phyloP scores from a whole-genome alignment of 2,888 invertebrate species.

The Sphaerophoria taeniata region DNA sequence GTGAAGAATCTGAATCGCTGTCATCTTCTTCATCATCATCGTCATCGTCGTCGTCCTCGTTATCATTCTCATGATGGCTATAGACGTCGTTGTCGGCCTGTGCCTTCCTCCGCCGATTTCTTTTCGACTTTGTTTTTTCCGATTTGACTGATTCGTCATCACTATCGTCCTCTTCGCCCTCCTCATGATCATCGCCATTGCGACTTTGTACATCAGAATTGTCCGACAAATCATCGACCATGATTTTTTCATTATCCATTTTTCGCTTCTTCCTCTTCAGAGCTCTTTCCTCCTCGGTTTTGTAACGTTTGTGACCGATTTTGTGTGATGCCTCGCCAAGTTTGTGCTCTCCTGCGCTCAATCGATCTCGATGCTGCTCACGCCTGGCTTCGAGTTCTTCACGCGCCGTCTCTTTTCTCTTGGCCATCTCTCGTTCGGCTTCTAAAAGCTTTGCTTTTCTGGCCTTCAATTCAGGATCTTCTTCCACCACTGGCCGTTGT shows the following conservation, averaged over 20 bases:
- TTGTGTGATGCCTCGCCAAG: constrained; percentile 49
- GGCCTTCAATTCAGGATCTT: constrained; percentile 84
- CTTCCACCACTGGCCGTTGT: constrained; percentile 76
- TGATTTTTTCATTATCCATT: constrained; percentile 73
- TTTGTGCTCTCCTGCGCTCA: constrained; percentile 20
- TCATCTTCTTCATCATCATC: constrained; percentile 82
- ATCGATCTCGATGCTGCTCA: constrained; percentile 82
- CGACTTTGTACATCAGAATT: constrained; percentile 68
- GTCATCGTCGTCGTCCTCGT: constrained; percentile 80
- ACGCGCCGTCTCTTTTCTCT: constrained; percentile 89
- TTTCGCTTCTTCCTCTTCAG: constrained; percentile 68
- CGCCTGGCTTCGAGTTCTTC: constrained; percentile 90
- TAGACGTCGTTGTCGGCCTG: constrained; percentile 76
- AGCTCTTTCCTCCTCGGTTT: constrained; percentile 76
- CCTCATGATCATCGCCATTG: constrained; percentile 53
- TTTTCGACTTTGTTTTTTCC: constrained; percentile 75
- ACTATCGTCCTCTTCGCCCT: constrained; percentile 76
- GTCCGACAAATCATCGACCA: constrained; percentile 24
- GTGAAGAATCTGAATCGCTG: constrained; percentile 84
- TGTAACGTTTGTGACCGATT: constrained; percentile 68
- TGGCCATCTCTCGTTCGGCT: constrained; percentile 90
- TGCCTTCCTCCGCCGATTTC: constrained; percentile 78
- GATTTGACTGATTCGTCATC: constrained; percentile 72
- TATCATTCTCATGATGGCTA: constrained; percentile 83
- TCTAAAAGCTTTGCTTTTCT: constrained; percentile 88